phyloP scores from a whole-genome alignment of 2,888 invertebrate species.

The Lepidocyrtinus sp. region DNA sequence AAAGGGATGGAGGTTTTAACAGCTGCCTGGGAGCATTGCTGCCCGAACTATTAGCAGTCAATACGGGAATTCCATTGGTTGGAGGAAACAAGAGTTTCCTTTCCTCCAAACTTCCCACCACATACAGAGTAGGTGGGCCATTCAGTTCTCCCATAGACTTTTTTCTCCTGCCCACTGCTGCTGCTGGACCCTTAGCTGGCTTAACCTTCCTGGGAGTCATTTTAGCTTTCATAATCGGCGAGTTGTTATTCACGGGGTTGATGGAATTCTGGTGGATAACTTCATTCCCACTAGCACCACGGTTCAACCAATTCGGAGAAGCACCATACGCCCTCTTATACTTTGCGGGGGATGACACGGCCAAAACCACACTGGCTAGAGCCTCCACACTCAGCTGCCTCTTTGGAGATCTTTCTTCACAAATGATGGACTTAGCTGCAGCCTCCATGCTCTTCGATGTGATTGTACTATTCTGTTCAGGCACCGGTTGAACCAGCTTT shows the following conservation, averaged over 20 bases:
- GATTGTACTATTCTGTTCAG: neutral
- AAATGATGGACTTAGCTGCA: slow-evolving; percentile 40
- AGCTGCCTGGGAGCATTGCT: neutral
- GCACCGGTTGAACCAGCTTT: too few relatives aligned
- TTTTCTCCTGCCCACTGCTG: slow-evolving; percentile 32
- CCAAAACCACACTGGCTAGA: neutral
- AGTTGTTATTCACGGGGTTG: neutral
- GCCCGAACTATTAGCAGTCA: neutral
- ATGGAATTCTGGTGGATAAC: slow-evolving; percentile 33
- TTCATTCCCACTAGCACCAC: slow-evolving; percentile 35
- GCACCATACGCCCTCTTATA: neutral
- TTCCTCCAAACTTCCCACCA: slow-evolving; percentile 4
- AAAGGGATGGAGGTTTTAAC: too few relatives aligned
- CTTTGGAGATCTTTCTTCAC: slow-evolving; percentile 24
- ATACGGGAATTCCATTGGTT: neutral
- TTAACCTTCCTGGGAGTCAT: slow-evolving; percentile 25
- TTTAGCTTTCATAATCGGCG: neutral
- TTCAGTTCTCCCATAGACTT: slow-evolving; percentile 17
- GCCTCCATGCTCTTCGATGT: slow-evolving; percentile 44
- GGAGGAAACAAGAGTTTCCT: neutral
- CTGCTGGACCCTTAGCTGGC: slow-evolving; percentile 42
- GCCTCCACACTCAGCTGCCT: neutral
- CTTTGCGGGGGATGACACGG: slow-evolving; percentile 4
- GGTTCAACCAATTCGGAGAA: slow-evolving; percentile 30
- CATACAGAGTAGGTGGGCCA: neutral